Evolutionary conservation across 2,113 vertebrate species (phyloP).

Genomic region (Zosterops borbonicus): DNA sequence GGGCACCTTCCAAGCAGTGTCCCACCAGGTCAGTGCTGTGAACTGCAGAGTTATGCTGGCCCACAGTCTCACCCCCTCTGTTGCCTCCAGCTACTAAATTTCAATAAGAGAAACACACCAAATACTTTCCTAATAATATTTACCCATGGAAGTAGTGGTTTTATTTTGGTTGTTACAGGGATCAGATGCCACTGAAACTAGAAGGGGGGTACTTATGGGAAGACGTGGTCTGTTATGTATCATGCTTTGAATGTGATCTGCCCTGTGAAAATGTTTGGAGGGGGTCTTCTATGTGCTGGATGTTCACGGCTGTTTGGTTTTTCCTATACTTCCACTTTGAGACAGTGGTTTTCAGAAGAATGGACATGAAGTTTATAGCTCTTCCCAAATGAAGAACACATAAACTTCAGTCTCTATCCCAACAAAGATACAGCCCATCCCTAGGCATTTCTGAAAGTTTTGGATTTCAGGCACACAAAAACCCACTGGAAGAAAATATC

Average conservation of each 20-base stretch:
- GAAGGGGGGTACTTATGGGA: neutral
- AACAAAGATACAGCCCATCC: neutral
- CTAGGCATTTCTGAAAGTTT: neutral
- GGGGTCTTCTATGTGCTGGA: neutral
- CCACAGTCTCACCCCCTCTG: neutral
- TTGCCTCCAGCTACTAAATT: neutral
- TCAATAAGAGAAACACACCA: neutral
- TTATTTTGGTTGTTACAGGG: neutral
- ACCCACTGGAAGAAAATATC: neutral
- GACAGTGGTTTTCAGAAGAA: neutral
- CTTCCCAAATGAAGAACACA: neutral
- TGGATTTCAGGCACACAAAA: neutral
- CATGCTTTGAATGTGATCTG: neutral
- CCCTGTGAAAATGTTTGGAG: neutral
- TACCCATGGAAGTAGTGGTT: neutral
- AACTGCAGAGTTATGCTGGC: neutral
- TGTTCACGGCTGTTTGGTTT: neutral
- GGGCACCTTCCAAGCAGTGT: neutral
- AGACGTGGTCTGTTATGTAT: fast-evolving
- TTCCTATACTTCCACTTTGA: neutral
- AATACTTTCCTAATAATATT: neutral
- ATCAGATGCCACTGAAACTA: neutral
- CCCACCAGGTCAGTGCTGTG: neutral
- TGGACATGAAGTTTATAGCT: neutral
- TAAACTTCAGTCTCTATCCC: neutral